These are phyloP conservation scores for Mesopsocus fuscifrons DNA, from an alignment of 2,888 invertebrate genomes.

Conservation along the genomic window DNA sequence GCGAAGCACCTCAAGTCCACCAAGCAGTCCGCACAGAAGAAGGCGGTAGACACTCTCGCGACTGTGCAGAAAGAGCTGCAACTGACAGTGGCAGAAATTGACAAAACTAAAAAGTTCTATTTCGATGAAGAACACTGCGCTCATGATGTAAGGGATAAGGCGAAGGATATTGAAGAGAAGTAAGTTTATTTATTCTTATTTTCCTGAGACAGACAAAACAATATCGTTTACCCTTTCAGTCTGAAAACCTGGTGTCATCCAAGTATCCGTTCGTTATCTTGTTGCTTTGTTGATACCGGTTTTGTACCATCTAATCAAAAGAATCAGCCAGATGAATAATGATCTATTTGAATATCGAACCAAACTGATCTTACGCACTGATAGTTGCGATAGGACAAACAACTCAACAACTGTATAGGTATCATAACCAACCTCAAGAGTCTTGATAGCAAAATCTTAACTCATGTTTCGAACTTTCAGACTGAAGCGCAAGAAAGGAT, in stretches of 20 bases:
- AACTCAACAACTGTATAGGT: too few species aligned
- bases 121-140: conserved; percentile 92
- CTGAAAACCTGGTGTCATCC: too few species aligned
- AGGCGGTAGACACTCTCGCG: conserved; percentile 63
- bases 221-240: not conserved
- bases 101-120: conserved; percentile 86
- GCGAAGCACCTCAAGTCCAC: conserved; percentile 67
- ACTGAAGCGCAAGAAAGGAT: conserved; percentile 88
- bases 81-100: conserved; percentile 68
- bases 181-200: conserved; percentile 23
- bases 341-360: too few species aligned
- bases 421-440: too few species aligned
- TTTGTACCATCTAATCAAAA: too few species aligned
- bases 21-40: conserved; percentile 65
- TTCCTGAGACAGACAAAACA: not conserved
- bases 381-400: too few species aligned
- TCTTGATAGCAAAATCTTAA: too few species aligned
- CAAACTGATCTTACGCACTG: too few species aligned
- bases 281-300: too few species aligned
- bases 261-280: too few species aligned
- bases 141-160: conserved; percentile 86
- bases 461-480: too few species aligned
- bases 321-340: too few species aligned
- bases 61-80: conserved; percentile 82
- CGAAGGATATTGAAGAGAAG: conserved; percentile 90